A percentile compares a stretch with the other conserved stretches of the same genome.
Evolutionary conservation across 2,113 vertebrate genomes (phyloP).

Genomic region (Eupsittula cactorum): DNA sequence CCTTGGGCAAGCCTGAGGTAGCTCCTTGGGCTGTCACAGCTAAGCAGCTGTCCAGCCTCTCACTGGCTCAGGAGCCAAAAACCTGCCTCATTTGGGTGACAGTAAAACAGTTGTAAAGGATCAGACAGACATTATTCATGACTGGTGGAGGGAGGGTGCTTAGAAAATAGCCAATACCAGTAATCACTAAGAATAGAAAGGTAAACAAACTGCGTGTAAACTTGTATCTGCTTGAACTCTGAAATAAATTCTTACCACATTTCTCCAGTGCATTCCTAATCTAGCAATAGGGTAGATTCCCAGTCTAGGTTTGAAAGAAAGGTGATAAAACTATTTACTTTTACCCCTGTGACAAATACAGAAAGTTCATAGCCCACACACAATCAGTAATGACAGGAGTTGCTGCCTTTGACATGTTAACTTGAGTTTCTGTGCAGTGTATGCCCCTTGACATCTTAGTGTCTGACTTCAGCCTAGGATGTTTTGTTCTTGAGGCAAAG

Average conservation of each 20-base stretch:
- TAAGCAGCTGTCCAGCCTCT: constrained; percentile 50
- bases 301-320: background rate
- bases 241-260: background rate
- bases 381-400: constrained; percentile 11
- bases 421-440: background rate
- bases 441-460: background rate
- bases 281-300: background rate
- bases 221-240: background rate
- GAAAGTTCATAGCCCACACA: background rate
- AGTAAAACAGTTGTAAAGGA: constrained; percentile 39
- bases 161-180: constrained; percentile 6
- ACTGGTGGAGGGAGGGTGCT: background rate
- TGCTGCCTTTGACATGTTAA: constrained; percentile 36
- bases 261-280: background rate
- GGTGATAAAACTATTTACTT: background rate
- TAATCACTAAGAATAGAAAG: constrained; percentile 23
- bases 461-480: background rate
- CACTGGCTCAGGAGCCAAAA: constrained; percentile 39
- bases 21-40: constrained; percentile 16
- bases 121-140: background rate
- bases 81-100: background rate
- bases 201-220: constrained; percentile 30
- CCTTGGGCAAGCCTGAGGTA: constrained; percentile 29
- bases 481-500: background rate
- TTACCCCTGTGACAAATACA: background rate